Base-by-base conservation (phyloP, 2,797 vertebrate genomes). In the Bufotes viridis region DNA sequence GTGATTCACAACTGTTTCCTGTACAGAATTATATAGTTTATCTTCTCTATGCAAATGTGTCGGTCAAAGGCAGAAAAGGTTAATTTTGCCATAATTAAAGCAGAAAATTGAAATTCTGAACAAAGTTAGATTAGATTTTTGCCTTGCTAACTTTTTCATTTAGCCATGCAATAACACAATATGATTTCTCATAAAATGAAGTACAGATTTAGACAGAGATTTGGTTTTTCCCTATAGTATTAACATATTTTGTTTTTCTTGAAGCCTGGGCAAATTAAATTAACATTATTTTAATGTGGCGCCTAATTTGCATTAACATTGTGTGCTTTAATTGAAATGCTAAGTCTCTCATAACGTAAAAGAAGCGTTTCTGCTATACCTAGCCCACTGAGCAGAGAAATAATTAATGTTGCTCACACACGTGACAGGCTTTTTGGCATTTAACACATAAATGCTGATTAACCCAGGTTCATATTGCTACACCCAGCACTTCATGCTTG, bases 311-410 rank as follows among this genome's bases (percentile, higher is more conserved):
- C 60, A 78, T 85, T 26, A 84, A 75, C 22, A 53, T 65, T 78
- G 74, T 85, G n/a, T 26, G 7, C 60, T 84, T 84, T 84, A 74
- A 76, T 85, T 75, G 58, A 63, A 85, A 84, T 76, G 72, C 42
- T 63, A 24, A 76, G 22, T 65, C 78, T 7, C 49, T 75, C 29
- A 61, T 85, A 49, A 65, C 22, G 58, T 51, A 34, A 26, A 34
- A 60, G 22, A 70, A 60, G 57, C 20, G 2, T 63, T 53, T 51
- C 72, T 61, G 12, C 29, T 53, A 18, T 11, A 49, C 3, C 34
- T n/a, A 61, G 14, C 69, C 82, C 70, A 75, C 29, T 6, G 69
- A 74, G 69, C 18, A 61, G 57, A 11, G 13, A 84, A 60, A 74
- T 74, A 18, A 84, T 60, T 42, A 60, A 74, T 75, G 53, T 24